Evolutionary conservation across 2,888 invertebrate species (phyloP).

Genomic region (Dasypogon diadema): DNA sequence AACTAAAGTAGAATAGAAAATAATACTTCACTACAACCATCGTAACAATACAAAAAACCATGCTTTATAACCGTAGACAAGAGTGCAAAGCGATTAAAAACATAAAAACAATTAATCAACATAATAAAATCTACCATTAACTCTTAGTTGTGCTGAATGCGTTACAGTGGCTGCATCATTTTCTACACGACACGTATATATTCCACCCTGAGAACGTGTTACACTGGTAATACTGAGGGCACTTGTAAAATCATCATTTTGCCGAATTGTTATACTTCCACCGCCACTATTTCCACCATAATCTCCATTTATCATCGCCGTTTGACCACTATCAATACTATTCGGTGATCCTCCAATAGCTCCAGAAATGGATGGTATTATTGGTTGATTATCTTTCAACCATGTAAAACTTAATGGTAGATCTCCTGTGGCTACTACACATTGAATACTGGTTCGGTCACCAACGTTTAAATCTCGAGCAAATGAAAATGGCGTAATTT

Average conservation of each 20-base stretch:
- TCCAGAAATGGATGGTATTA: slow-evolving; percentile 61
- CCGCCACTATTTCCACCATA: slow-evolving; percentile 57
- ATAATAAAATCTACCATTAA: slow-evolving; percentile 71
- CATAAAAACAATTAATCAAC: no score
- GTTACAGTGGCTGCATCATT: slow-evolving; percentile 73
- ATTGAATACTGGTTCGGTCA: slow-evolving; percentile 73
- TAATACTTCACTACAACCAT: no score
- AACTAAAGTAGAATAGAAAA: no score
- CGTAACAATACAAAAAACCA: no score
- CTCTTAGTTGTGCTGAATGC: slow-evolving; percentile 73
- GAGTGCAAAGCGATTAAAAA: no score
- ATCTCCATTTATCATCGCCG: slow-evolving; percentile 56
- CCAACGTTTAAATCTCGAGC: slow-evolving; percentile 74
- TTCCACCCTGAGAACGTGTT: slow-evolving; percentile 72
- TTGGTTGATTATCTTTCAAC: slow-evolving; percentile 73
- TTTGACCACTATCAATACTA: slow-evolving; percentile 61
- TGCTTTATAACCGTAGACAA: no score
- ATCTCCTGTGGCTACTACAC: slow-evolving; percentile 74
- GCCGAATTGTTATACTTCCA: slow-evolving; percentile 71
- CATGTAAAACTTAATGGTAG: slow-evolving; percentile 75
- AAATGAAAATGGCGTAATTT: slow-evolving; percentile 77
- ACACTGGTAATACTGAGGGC: slow-evolving; percentile 73
- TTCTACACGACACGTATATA: slow-evolving; percentile 73
- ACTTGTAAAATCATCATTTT: slow-evolving; percentile 74
- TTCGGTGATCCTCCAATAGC: slow-evolving; percentile 57